Evolutionary conservation across 2,888 invertebrate species (phyloP).

Genomic region (Caenorhabditis afra): DNA sequence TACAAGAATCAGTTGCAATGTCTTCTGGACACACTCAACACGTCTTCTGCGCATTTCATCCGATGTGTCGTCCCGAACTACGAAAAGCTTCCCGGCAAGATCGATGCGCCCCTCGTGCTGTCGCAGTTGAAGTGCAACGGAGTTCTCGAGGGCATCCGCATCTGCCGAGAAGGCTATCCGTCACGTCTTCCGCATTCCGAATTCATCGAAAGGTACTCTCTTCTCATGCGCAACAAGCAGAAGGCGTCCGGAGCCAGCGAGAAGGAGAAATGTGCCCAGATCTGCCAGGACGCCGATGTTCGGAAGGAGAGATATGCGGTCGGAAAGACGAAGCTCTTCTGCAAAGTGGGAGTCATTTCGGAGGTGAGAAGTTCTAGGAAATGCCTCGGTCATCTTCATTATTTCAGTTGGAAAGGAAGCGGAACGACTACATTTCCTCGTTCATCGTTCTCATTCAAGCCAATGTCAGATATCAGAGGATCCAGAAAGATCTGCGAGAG

Average conservation of each 20-base stretch:
- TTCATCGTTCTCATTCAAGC: conserved; percentile 74
- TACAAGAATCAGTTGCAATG: conserved; percentile 76
- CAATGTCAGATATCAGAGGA: conserved; percentile 67
- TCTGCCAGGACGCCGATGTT: conserved; percentile 57
- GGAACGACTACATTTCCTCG: conserved; percentile 57
- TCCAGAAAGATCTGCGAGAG: conserved; percentile 54
- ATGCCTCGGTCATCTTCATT: neutral
- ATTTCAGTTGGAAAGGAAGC: conserved; percentile 56
- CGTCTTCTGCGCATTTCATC: conserved; percentile 79
- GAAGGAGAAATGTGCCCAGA: conserved; percentile 37
- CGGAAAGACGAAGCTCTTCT: conserved; percentile 77
- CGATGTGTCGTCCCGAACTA: conserved; percentile 81
- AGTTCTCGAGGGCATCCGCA: conserved; percentile 99
- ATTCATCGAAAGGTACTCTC: conserved; percentile 94
- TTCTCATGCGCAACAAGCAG: conserved; percentile 60
- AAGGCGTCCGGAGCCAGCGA: conserved; percentile 23
- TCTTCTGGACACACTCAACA: conserved; percentile 77
- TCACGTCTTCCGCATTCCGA: conserved; percentile 99
- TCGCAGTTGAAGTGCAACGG: conserved; percentile 88
- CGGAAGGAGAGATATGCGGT: conserved; percentile 69
- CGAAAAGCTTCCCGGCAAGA: conserved; percentile 72
- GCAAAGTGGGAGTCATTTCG: conserved; percentile 77
- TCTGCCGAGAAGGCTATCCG: conserved; percentile 99
- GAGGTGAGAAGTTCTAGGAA: conserved; percentile 58
- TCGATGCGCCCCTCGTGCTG: conserved; percentile 75